Conservation (phyloP, 2,888 invertebrate species). For the Apomyelois bistriatella region DNA sequence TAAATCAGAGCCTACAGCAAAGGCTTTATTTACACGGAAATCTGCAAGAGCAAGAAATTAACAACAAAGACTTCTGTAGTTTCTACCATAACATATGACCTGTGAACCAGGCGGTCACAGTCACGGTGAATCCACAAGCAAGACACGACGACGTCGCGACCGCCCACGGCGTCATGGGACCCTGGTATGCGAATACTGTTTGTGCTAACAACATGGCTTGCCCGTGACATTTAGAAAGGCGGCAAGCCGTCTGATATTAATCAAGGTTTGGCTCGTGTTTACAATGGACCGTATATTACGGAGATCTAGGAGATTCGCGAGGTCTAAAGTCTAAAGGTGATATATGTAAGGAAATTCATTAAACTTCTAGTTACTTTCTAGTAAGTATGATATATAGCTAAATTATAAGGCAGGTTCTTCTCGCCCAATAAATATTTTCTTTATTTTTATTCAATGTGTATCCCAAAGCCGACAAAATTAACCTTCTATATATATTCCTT, state of each 20-base stretch:
- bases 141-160: slow-evolving; percentile 3
- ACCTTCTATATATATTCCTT: no score
- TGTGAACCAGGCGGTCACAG: slow-evolving; percentile 1
- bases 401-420: neutral
- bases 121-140: slow-evolving; percentile 2
- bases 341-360: neutral
- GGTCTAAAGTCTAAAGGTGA: neutral
- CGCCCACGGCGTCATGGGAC: slow-evolving; percentile 7
- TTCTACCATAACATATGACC: slow-evolving; percentile 1
- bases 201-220: slow-evolving; percentile 4
- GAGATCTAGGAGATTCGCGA: neutral
- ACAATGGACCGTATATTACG: slow-evolving; percentile 4
- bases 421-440: no score
- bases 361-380: no score
- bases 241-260: slow-evolving; percentile 5
- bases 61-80: neutral
- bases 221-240: slow-evolving; percentile 11
- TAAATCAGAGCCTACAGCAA: no score
- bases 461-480: no score
- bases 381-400: no score
- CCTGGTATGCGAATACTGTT: slow-evolving; percentile 2
- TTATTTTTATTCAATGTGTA: no score
- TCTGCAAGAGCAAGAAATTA: no score
- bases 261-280: slow-evolving; percentile 5
- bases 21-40: no score